These are phyloP conservation scores for Gobius niger DNA, from an alignment of 2,113 vertebrate species.

Conservation along the genomic window DNA sequence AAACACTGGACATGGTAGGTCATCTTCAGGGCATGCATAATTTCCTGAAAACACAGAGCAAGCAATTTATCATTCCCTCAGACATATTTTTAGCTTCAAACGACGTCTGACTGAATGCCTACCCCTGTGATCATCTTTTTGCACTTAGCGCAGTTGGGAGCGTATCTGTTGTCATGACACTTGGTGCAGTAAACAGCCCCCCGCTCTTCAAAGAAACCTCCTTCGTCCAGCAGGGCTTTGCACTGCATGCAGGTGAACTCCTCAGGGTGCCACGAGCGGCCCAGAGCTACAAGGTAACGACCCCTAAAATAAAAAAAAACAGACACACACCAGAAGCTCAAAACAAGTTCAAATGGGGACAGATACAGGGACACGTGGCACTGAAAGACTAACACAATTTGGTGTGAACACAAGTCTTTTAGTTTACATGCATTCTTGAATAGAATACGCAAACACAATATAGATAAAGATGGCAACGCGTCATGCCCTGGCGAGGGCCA, in stretches of 20 bases:
- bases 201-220: conserved; percentile 95
- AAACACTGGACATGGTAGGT: conserved; percentile 98
- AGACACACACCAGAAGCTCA: conserved; percentile 23
- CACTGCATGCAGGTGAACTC: conserved; percentile 96
- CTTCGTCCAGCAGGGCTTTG: conserved; percentile 89
- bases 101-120: conserved; percentile 27
- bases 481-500: too few relatives aligned
- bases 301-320: conserved; percentile 78
- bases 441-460: too few relatives aligned
- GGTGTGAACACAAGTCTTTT: not conserved
- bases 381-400: not conserved
- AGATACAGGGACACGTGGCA: conserved; percentile 7
- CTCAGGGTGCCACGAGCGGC: conserved; percentile 95
- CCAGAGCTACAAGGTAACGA: conserved; percentile 92
- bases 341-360: not conserved
- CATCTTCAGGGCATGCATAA: conserved; percentile 99
- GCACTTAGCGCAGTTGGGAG: conserved; percentile 95
- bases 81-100: not conserved
- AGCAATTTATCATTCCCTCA: not conserved
- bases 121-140: conserved; percentile 97
- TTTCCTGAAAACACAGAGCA: conserved; percentile 79
- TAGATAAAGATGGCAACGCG: too few relatives aligned
- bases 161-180: conserved; percentile 90
- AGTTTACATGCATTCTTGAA: too few relatives aligned
- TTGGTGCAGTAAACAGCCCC: conserved; percentile 92